A percentile compares a stretch with the other conserved stretches of the same genome.
Conservation (phyloP, 2,113 vertebrate genomes). For the Bolborhynchus lineola region DNA sequence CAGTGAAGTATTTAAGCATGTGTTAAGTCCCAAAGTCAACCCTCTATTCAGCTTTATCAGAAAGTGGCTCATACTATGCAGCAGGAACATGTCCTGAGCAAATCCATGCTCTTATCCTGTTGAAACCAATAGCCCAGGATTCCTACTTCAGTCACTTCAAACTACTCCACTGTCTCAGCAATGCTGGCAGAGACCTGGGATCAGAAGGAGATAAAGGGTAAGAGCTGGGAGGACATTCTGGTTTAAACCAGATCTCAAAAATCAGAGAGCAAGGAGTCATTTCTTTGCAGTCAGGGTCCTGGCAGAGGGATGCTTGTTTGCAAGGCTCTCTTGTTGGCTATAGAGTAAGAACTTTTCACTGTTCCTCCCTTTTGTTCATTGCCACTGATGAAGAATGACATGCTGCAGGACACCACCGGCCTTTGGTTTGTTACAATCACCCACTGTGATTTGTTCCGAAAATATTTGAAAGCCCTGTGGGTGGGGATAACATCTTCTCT, state of each 20-base stretch:
- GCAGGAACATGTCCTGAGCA: background rate
- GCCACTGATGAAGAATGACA: background rate
- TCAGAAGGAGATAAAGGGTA: background rate
- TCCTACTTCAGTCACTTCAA: background rate
- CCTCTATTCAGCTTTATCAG: background rate
- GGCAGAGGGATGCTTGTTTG: background rate
- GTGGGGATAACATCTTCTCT: background rate
- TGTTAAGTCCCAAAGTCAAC: background rate
- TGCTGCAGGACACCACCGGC: background rate
- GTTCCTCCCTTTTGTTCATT: background rate
- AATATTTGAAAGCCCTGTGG: background rate
- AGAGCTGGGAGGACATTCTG: background rate
- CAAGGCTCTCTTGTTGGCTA: background rate
- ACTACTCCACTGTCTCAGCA: background rate
- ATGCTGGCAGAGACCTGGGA: background rate
- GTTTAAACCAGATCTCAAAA: background rate
- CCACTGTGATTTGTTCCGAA: slow-evolving; percentile 42
- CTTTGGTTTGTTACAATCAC: background rate
- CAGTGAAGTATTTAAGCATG: background rate
- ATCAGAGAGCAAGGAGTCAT: background rate
- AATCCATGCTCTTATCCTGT: background rate
- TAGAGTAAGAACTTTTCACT: background rate
- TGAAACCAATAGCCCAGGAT: background rate
- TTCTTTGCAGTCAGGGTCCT: background rate
- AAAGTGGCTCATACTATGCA: background rate